Evolutionary conservation across 2,888 invertebrate species (phyloP), one percentile per base, ranked within the genome.

Genomic region (Entomobrya multifasciata): DNA sequence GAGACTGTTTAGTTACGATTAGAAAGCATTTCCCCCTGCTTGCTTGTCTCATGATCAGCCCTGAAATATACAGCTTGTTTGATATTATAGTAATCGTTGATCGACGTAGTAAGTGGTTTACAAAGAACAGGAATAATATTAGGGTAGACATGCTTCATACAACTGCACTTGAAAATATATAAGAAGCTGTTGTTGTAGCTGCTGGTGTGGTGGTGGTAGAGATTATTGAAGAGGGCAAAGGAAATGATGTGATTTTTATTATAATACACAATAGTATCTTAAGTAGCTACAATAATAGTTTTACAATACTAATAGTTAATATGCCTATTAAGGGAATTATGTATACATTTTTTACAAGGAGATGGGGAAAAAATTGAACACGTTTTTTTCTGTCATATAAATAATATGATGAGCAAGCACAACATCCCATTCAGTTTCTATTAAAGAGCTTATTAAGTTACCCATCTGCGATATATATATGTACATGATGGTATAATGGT

Each of bases 1-100:
- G 11, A 13, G 10, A n/a, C 82, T 60, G 82, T 74, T 74, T 82
- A 82, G 72, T 62, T 62, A 41, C 76, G 83, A 83, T 83, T 83
- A 83, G 83, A 62, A 74, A 83, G 74, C 74, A 55, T 83, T 76
- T 76, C 62, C 49, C n/a, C n/a, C n/a, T n/a, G n/a, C n/a, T 8
- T 67, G 10, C 57, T 22, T 57, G 22, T 11, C 25, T 57, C 57
- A 22, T n/a, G n/a, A n/a, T n/a, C n/a, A n/a, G n/a, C n/a, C n/a
- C n/a, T n/a, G n/a, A n/a, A n/a, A n/a, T n/a, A n/a, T n/a, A n/a
- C n/a, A n/a, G n/a, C n/a, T n/a, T n/a, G n/a, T n/a, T n/a, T n/a
- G n/a, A n/a, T n/a, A n/a, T n/a, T n/a, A n/a, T n/a, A n/a, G n/a
- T n/a, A n/a, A n/a, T n/a, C n/a, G n/a, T n/a, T n/a, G n/a, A n/a